These are phyloP conservation scores for Onthophagus taurus DNA, from an alignment of 1,140 invertebrate species.

Conservation along the genomic window DNA sequence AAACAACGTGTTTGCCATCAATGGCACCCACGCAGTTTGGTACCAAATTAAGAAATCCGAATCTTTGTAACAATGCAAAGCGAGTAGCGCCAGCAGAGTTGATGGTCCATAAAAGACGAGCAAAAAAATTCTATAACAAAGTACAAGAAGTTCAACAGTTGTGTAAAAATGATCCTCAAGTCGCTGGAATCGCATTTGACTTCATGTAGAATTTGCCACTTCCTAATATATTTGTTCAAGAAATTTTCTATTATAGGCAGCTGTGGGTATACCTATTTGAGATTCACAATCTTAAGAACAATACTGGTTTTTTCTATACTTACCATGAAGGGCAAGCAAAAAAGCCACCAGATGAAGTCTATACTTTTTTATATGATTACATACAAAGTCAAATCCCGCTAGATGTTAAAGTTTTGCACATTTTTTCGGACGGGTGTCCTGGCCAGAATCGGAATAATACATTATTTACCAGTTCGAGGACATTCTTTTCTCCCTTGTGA, in stretches of 20 bases:
- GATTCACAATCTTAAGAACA: conserved; percentile 26
- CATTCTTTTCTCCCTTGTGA: conserved; percentile 33
- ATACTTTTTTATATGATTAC: conserved; percentile 19
- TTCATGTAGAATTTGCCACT: conserved; percentile 31
- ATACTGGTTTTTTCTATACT: conserved; percentile 18
- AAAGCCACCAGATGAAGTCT: conserved; percentile 24
- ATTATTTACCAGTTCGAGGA: conserved; percentile 30
- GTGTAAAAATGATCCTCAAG: conserved; percentile 14
- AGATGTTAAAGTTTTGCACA: background rate
- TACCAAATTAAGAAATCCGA: conserved; percentile 7
- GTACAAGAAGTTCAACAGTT: conserved; percentile 21
- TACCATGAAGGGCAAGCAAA: conserved; percentile 25
- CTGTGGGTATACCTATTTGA: conserved; percentile 28
- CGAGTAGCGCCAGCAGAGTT: conserved; percentile 25
- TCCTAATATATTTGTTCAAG: conserved; percentile 13
- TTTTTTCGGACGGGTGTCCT: conserved; percentile 2
- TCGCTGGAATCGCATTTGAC: conserved; percentile 25
- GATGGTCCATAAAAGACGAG: conserved; percentile 19
- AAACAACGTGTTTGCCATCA: too few species aligned
- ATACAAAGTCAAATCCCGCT: background rate
- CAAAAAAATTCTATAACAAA: conserved; percentile 28
- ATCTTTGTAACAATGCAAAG: conserved; percentile 19
- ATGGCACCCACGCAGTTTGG: too few species aligned
- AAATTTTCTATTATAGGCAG: conserved; percentile 26
- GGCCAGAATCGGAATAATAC: too few species aligned